Evolutionary conservation across 1,140 invertebrate genomes (phyloP).

Genomic region (Trichoplusia ni): DNA sequence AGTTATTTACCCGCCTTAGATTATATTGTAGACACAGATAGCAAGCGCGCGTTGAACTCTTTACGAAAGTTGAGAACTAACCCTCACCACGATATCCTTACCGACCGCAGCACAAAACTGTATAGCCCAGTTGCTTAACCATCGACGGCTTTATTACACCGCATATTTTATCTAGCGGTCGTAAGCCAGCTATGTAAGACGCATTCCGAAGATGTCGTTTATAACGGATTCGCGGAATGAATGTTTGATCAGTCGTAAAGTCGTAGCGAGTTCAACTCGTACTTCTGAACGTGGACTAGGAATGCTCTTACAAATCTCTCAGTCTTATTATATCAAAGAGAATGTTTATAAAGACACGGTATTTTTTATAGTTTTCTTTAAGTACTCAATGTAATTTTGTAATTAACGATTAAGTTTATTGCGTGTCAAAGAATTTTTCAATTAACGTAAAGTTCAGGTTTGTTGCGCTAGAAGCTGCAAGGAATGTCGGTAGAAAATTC

Average conservation of each 20-base stretch:
- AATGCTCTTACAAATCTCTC: slow-evolving; percentile 31
- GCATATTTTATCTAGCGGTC: not conserved
- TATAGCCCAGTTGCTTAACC: slow-evolving; percentile 13
- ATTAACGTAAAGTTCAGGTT: too few relatives aligned
- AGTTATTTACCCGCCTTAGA: slow-evolving; percentile 37
- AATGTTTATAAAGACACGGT: too few relatives aligned
- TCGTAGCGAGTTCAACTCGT: slow-evolving; percentile 38
- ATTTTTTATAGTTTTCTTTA: too few relatives aligned
- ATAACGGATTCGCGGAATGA: slow-evolving; percentile 28
- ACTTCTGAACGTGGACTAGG: slow-evolving; percentile 43
- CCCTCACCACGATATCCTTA: not conserved
- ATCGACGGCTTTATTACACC: slow-evolving; percentile 19
- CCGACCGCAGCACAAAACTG: not conserved
- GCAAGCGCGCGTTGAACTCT: slow-evolving; percentile 74
- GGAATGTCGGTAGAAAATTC: too few relatives aligned
- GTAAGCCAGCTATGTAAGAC: slow-evolving; percentile 29
- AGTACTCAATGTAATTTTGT: too few relatives aligned
- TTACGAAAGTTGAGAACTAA: slow-evolving; percentile 59
- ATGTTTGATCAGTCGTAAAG: slow-evolving; percentile 30
- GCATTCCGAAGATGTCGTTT: not conserved
- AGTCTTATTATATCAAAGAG: not conserved
- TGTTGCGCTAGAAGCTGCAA: too few relatives aligned
- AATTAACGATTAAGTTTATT: too few relatives aligned
- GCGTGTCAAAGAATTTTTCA: too few relatives aligned
- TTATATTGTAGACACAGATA: slow-evolving; percentile 35